A percentile compares a stretch with the other conserved stretches of the same genome.
These are phyloP conservation scores for Hesperophylax magnus DNA, from an alignment of 1,140 invertebrate genomes.

Conservation along the genomic window DNA sequence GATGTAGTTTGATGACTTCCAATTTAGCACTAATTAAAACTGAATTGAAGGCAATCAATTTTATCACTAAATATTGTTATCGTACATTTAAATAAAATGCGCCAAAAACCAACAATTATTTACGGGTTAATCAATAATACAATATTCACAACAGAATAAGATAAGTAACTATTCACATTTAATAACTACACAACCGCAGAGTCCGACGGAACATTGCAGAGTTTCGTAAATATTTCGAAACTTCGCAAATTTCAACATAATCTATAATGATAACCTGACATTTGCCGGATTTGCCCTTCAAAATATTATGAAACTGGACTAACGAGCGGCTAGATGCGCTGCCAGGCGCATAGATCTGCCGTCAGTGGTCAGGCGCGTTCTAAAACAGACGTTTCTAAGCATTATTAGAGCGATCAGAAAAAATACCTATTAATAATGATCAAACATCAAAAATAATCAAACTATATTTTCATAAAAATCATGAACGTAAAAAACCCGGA, in stretches of 20 bases:
- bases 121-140: neutral
- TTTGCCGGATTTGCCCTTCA: slow-evolving; percentile 4
- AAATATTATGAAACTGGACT: neutral
- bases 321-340: too few species aligned
- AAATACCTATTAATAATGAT: too few species aligned
- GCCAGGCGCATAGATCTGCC: too few species aligned
- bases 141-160: neutral
- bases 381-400: too few species aligned
- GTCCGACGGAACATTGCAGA: slow-evolving; percentile 7
- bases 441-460: too few species aligned
- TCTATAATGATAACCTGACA: neutral
- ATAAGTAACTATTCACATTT: slow-evolving; percentile 15
- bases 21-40: neutral
- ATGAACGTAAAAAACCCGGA: too few species aligned
- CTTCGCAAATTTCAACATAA: slow-evolving; percentile 12
- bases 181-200: neutral
- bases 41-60: neutral
- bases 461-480: too few species aligned
- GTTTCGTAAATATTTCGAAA: slow-evolving; percentile 16
- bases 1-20: neutral
- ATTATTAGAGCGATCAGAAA: too few species aligned
- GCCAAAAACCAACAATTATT: neutral
- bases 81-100: slow-evolving; percentile 1
- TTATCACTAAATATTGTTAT: neutral
- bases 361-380: too few species aligned